Evolutionary conservation across 2,113 vertebrate genomes (phyloP).

Genomic region (Hemichromis elongatus): DNA sequence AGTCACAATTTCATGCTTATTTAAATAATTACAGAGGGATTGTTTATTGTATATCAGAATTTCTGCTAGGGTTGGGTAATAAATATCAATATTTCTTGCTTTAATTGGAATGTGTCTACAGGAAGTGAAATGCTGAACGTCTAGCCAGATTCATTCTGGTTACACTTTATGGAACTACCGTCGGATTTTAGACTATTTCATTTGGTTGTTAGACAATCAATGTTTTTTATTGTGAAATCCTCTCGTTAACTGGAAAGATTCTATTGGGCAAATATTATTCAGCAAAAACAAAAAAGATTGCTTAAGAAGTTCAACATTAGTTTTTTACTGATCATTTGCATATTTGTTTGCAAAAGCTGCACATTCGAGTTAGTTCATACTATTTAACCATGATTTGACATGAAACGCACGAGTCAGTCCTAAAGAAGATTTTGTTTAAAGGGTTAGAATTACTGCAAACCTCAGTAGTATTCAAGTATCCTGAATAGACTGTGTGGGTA

Average conservation of each 20-base stretch:
- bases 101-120: background rate
- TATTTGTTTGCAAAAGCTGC: background rate
- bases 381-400: background rate
- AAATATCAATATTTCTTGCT: background rate
- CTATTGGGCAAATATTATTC: accelerated
- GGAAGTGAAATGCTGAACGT: background rate
- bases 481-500: accelerated
- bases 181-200: background rate
- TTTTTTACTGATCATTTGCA: accelerated
- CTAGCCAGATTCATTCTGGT: background rate
- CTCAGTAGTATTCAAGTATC: background rate
- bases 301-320: background rate
- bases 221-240: background rate
- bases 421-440: background rate
- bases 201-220: background rate
- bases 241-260: background rate
- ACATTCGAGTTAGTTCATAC: background rate
- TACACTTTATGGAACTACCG: background rate
- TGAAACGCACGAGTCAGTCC: too few species aligned
- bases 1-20: background rate
- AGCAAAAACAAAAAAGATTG: background rate
- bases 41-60: background rate
- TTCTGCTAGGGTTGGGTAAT: background rate
- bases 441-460: background rate
- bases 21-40: background rate